These are phyloP conservation scores for Tethea ocularis DNA, from an alignment of 2,888 invertebrate species.

Conservation along the genomic window DNA sequence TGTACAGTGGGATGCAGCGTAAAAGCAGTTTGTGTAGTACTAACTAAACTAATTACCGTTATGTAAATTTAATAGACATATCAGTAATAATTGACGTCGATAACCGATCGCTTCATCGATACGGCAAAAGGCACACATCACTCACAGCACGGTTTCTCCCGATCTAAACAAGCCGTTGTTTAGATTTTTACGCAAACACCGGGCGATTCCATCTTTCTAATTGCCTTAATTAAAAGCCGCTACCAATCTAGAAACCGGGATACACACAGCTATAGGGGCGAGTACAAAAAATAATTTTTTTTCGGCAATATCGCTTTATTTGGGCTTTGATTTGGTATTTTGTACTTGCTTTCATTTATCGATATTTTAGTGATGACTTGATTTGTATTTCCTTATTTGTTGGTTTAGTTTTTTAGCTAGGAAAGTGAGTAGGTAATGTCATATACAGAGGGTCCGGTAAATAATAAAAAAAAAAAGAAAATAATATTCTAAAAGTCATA, in stretches of 20 bases:
- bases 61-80: background rate
- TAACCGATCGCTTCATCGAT: slow-evolving; percentile 4
- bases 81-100: slow-evolving; percentile 19
- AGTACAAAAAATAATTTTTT: slow-evolving; percentile 23
- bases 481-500: no score
- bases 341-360: background rate
- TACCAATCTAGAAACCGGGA: slow-evolving; percentile 55
- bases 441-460: no score
- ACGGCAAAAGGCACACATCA: slow-evolving; percentile 22
- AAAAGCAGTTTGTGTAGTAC: no score
- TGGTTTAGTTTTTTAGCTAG: no score
- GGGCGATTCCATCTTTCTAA: slow-evolving; percentile 73
- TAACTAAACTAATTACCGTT: no score
- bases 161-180: slow-evolving; percentile 70
- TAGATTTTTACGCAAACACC: slow-evolving; percentile 81
- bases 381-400: background rate
- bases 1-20: no score
- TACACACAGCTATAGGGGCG: slow-evolving; percentile 19
- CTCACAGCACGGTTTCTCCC: slow-evolving; percentile 43
- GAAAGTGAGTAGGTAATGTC: no score
- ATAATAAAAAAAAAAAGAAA: no score
- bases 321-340: slow-evolving; percentile 1
- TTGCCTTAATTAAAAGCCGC: slow-evolving; percentile 78
- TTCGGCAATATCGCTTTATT: slow-evolving; percentile 30
- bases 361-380: background rate